Conservation (phyloP, 2,797 vertebrate species). For the Perdix hodgsoniae region DNA sequence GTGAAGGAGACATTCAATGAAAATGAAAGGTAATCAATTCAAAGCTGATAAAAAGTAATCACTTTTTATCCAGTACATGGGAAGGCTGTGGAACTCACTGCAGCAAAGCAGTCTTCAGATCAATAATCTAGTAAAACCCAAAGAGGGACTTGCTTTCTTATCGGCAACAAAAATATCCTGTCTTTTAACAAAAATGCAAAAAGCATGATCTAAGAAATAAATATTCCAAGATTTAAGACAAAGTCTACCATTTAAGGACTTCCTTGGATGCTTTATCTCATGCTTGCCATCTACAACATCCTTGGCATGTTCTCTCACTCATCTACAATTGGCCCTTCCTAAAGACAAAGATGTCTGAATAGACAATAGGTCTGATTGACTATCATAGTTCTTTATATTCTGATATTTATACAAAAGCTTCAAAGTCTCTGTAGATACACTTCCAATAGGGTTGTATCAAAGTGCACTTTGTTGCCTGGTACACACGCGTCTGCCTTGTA, state of each 20-base stretch:
- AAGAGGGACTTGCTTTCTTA: constrained; percentile 14
- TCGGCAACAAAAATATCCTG: constrained; percentile 20
- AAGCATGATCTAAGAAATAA: background rate
- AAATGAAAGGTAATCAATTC: constrained; percentile 71
- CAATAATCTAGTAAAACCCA: constrained; percentile 43
- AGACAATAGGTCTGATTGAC: background rate
- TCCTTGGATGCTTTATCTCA: background rate
- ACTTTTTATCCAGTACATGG: constrained; percentile 54
- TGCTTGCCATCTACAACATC: background rate
- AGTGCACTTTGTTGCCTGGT: background rate
- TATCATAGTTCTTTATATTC: background rate
- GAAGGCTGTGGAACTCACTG: constrained; percentile 36
- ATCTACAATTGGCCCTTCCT: background rate
- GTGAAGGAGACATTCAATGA: constrained; percentile 60
- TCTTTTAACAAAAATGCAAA: background rate
- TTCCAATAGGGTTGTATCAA: background rate
- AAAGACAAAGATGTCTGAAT: background rate
- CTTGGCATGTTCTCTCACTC: fast-evolving
- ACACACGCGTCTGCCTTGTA: background rate
- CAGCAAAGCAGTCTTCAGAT: constrained; percentile 40
- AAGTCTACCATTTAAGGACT: background rate
- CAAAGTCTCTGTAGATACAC: background rate
- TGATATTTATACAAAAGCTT: background rate
- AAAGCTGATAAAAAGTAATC: constrained; percentile 66
- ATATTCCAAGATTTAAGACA: constrained; percentile 2